A percentile compares a stretch with the other conserved stretches of the same genome.
Evolutionary conservation across 1,140 invertebrate species (phyloP).

Genomic region (Heliconius himera): DNA sequence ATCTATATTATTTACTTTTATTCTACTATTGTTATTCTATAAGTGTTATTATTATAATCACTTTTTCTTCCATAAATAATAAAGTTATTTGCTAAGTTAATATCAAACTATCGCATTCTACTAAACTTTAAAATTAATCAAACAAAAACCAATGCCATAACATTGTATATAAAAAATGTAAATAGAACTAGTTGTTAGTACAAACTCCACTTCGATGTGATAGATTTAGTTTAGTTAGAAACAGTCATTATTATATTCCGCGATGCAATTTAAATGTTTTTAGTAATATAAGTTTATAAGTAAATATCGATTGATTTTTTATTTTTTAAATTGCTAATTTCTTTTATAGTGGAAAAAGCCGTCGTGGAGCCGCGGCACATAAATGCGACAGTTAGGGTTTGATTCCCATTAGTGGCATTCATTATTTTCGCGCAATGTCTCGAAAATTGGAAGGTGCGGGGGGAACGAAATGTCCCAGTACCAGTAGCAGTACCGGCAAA

Average conservation of each 20-base stretch:
- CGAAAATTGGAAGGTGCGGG: background rate
- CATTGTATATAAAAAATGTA: slow-evolving; percentile 7
- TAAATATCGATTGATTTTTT: background rate
- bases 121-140: no score
- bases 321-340: background rate
- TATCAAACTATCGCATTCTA: no score
- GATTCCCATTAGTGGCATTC: background rate
- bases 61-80: no score
- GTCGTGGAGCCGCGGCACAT: background rate
- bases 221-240: background rate
- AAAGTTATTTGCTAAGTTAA: no score
- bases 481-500: no score
- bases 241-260: background rate
- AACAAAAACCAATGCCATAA: background rate
- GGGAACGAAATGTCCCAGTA: background rate
- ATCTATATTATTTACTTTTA: no score
- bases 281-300: background rate
- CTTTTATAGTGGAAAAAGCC: background rate
- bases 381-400: background rate
- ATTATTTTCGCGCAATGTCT: background rate
- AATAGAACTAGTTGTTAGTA: background rate
- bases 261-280: no score
- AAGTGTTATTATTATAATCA: no score
- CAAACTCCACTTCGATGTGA: slow-evolving; percentile 8
- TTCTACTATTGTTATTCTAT: no score